phyloP scores from a whole-genome alignment of 1,140 invertebrate genomes.

The Goniozus legneri region DNA sequence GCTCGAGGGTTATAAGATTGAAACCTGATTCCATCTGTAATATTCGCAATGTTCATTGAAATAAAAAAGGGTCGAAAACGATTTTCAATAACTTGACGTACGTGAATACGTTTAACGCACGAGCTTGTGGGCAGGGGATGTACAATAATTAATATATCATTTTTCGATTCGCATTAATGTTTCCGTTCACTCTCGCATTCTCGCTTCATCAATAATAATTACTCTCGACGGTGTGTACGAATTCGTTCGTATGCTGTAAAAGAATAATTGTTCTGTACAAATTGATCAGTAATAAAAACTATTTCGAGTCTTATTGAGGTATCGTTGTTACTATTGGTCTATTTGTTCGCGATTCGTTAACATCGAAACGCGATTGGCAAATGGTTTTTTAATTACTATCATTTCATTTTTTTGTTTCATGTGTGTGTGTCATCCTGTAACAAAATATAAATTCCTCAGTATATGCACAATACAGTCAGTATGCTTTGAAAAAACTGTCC shows the following conservation, averaged over 20 bases:
- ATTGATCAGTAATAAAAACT: slow-evolving; percentile 52
- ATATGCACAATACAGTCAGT: slow-evolving; percentile 29
- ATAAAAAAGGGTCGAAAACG: too few species aligned
- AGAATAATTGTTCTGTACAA: slow-evolving; percentile 56
- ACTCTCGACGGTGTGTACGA: slow-evolving; percentile 6
- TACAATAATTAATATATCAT: slow-evolving; percentile 19
- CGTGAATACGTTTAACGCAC: too few species aligned
- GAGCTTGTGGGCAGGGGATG: too few species aligned
- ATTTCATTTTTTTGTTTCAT: slow-evolving; percentile 3
- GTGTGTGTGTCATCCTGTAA: slow-evolving; percentile 47
- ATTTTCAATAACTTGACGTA: too few species aligned
- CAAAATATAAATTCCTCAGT: slow-evolving; percentile 56
- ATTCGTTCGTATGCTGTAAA: slow-evolving; percentile 43
- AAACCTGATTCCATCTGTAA: too few species aligned
- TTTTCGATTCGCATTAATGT: slow-evolving; percentile 15
- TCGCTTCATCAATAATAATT: too few species aligned
- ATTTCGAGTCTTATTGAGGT: slow-evolving; percentile 56
- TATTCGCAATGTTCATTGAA: too few species aligned
- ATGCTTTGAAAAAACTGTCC: slow-evolving; percentile 44
- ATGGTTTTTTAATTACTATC: slow-evolving; percentile 8
- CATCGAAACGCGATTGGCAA: slow-evolving; percentile 20
- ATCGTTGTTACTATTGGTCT: slow-evolving; percentile 58
- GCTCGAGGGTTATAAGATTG: slow-evolving; percentile 18
- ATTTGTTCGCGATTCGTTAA: too few species aligned
- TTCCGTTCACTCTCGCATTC: slow-evolving; percentile 17